Evolutionary conservation across 2,888 invertebrate genomes (phyloP).

Genomic region (Elmis aenea): DNA sequence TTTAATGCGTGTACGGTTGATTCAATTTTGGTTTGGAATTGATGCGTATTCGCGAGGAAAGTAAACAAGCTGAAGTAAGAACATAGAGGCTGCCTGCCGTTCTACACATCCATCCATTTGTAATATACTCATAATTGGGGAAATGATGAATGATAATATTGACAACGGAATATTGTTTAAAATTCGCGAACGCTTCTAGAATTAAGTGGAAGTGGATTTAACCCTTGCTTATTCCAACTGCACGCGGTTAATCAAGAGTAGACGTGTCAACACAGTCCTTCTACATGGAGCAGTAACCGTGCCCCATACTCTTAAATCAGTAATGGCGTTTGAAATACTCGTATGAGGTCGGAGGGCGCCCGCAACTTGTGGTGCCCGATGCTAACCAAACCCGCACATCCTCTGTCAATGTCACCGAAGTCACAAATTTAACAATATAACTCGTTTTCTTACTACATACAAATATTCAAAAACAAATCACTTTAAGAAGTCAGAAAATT

Average conservation of each 20-base stretch:
- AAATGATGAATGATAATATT: slow-evolving; percentile 44
- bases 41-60: slow-evolving; percentile 36
- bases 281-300: slow-evolving; percentile 13
- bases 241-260: slow-evolving; percentile 36
- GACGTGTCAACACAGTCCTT: slow-evolving; percentile 22
- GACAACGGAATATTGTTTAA: slow-evolving; percentile 44
- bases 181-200: slow-evolving; percentile 42
- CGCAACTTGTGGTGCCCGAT: slow-evolving; percentile 21
- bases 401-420: too few species aligned
- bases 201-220: slow-evolving; percentile 46
- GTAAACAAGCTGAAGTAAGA: slow-evolving; percentile 35
- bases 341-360: slow-evolving; percentile 24
- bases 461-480: too few species aligned
- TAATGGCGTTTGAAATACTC: slow-evolving; percentile 13
- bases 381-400: slow-evolving; percentile 20
- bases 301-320: slow-evolving; percentile 17
- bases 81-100: slow-evolving; percentile 23
- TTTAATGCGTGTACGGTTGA: slow-evolving; percentile 42
- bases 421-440: too few species aligned
- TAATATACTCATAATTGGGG: slow-evolving; percentile 36
- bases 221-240: slow-evolving; percentile 36
- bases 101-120: slow-evolving; percentile 35
- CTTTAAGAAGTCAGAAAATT: too few species aligned
- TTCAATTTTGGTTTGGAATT: slow-evolving; percentile 41
- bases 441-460: too few species aligned